Conservation (phyloP, 2,888 invertebrate species). For the Caenorhabditis uteleia region DNA sequence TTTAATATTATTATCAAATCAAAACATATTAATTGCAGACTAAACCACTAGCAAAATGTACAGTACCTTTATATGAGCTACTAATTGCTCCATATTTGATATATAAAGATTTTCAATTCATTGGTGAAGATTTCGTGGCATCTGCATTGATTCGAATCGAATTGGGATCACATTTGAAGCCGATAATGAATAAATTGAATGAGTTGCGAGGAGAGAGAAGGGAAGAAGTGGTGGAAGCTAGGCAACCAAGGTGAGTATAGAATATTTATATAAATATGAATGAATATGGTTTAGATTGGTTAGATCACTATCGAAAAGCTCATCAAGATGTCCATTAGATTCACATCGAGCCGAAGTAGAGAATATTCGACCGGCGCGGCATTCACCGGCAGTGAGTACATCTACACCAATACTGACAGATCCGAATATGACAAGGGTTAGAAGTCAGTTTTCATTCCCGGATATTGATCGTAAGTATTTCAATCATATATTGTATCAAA, state of each 20-base stretch:
- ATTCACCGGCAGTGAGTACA: constrained; percentile 13
- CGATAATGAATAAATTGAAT: constrained; percentile 37
- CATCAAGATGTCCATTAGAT: constrained; percentile 31
- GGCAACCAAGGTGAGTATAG: neutral
- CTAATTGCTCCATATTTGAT: constrained; percentile 42
- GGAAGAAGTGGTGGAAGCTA: neutral
- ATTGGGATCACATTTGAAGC: constrained; percentile 32
- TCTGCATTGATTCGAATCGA: constrained; percentile 43
- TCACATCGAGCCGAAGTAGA: neutral
- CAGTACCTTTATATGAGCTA: constrained; percentile 38
- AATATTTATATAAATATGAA: too few relatives aligned
- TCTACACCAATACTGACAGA: too few relatives aligned
- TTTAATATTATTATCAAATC: neutral
- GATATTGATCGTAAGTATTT: too few relatives aligned
- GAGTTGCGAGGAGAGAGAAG: constrained; percentile 20
- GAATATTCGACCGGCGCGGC: constrained; percentile 3
- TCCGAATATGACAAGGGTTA: too few relatives aligned
- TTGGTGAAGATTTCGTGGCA: constrained; percentile 40
- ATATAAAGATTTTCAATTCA: constrained; percentile 40
- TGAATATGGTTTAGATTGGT: too few relatives aligned
- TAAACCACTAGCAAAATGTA: constrained; percentile 39
- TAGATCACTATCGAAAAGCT: constrained; percentile 35
- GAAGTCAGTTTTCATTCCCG: too few relatives aligned
- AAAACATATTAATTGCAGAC: constrained; percentile 21
- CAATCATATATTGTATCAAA: too few relatives aligned